Base-by-base conservation (phyloP, 2,797 vertebrate species). In the Argyrosomus regius region DNA sequence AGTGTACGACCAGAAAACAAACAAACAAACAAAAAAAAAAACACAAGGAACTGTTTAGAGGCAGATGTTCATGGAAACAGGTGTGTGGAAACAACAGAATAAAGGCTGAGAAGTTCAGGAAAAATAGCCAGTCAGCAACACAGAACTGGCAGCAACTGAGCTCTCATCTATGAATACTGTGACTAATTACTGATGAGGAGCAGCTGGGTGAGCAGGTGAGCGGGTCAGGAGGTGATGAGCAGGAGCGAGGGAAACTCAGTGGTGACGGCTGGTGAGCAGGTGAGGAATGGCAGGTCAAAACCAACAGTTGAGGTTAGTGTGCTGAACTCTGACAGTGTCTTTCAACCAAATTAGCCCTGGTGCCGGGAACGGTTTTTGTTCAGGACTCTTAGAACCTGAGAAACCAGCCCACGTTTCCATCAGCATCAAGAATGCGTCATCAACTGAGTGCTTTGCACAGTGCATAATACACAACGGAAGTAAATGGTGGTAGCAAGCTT, bases 181-280 rank as follows among this genome's bases (percentile, higher is more conserved):
- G 52, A 75, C 26, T 39, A 70, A 65, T 52, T 46, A 24, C 41
- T 64, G 45, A 56, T 11, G 10, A 61, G 11, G 26, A 58, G 59
- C 59, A 69, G 45, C 52, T 52, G 52, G 18, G 24, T 45, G 48
- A 28, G 67, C 73, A 57, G 65, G 59, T 58, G 72, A 71, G 14
- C 16, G 13, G 41, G 52, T 59, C 58, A 57, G 48, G 10, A 39
- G 35, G 35, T n/a, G 39, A 48, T 20, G 20, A 59, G 49, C 12
- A 69, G 3, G 69, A 43, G 45, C 0, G 1, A 31, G 41, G 57
- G 31, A 35, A 39, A 26, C 24, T 35, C 61, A 65, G 22, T 22
- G 60, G 26, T 45, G 26, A 28, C 2, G 6, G 56, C 8, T 48
- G 22, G 58, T 64, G 59, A 59, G 26, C 45, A 70, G 66, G 45